Evolutionary conservation across 2,113 vertebrate genomes (phyloP), one percentile per base, ranked within the genome.

Genomic region (Guaruba guarouba): DNA sequence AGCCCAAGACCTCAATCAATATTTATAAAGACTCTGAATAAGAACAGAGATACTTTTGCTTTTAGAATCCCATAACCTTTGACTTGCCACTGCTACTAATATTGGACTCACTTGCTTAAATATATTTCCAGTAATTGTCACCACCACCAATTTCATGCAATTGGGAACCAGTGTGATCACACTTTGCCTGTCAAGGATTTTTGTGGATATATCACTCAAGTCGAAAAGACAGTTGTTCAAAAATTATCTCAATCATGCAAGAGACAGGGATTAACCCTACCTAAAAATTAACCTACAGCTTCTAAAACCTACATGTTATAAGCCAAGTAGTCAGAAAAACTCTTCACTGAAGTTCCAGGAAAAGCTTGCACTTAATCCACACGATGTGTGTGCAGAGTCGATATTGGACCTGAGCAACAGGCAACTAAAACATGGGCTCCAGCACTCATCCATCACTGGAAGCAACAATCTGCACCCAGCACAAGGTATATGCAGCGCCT

Each of bases 391-490:
- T 67, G 28, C 29, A 66, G 41, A 78, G 44, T 25, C 51, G 57
- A 16, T 31, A 55, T 1, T 5, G 20, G 44, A 66, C 18, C 31
- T 27, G 28, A 86, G 28, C 46, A 70, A 67, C 4, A 23, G 29
- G 82, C 28, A 90, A 31, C 10, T 82, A 66, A 49, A 88, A 73
- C 55, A 48, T 19, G 64, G 31, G 41, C 31, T 46, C 68, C 51
- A 70, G 27, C 1, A 11, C 41, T 48, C 15, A 0, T 14, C 28
- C 33, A 61, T 39, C 4, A 0, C 18, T 16, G 48, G 48, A 76
- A 86, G 31, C 73, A 80, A 69, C 0, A 35, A 62, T 11, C 25
- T 33, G 64, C 17, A 80, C 18, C 17, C 18, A 52, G 54, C 23
- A 63, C 28, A 57, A 7, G n/a, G 11, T 52, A 85, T 1, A 67